Conservation (phyloP, 1,140 invertebrate species). For the Apolygus lucorum region DNA sequence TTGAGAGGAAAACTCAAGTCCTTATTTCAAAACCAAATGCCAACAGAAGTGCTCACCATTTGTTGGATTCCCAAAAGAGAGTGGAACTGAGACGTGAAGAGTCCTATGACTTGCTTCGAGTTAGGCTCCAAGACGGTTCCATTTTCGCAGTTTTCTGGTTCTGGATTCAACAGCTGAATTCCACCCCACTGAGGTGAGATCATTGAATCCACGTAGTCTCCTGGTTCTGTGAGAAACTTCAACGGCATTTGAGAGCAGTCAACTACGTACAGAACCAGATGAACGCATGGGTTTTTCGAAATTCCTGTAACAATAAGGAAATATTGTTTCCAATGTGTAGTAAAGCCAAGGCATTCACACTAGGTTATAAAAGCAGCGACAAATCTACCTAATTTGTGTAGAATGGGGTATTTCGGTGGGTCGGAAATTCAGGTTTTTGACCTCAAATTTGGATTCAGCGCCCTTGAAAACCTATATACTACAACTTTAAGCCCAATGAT, state of each 20-base stretch:
- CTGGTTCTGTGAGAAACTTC: conserved; percentile 52
- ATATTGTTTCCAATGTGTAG: not conserved
- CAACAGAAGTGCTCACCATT: not conserved
- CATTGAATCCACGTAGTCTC: conserved; percentile 54
- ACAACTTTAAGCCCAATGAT: no score
- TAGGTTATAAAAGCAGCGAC: no score
- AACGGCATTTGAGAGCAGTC: conserved; percentile 64
- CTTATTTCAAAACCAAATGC: no score
- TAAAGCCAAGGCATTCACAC: not conserved
- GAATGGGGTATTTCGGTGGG: no score
- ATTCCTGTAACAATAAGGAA: conserved; percentile 23
- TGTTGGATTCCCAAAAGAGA: conserved; percentile 61
- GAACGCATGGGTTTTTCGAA: conserved; percentile 53
- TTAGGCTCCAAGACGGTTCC: conserved; percentile 42
- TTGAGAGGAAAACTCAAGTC: no score
- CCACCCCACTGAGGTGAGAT: conserved; percentile 88
- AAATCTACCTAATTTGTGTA: no score
- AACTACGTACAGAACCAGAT: conserved; percentile 75
- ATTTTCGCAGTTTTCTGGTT: conserved; percentile 44
- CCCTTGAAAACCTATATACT: no score
- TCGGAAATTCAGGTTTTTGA: no score
- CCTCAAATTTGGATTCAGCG: no score
- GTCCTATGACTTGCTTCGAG: conserved; percentile 56
- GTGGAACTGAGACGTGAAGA: conserved; percentile 69
- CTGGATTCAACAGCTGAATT: conserved; percentile 63